Base-by-base conservation (phyloP, 35 echinoderm and acorn worm species). In the Holothuria glaberrima region DNA sequence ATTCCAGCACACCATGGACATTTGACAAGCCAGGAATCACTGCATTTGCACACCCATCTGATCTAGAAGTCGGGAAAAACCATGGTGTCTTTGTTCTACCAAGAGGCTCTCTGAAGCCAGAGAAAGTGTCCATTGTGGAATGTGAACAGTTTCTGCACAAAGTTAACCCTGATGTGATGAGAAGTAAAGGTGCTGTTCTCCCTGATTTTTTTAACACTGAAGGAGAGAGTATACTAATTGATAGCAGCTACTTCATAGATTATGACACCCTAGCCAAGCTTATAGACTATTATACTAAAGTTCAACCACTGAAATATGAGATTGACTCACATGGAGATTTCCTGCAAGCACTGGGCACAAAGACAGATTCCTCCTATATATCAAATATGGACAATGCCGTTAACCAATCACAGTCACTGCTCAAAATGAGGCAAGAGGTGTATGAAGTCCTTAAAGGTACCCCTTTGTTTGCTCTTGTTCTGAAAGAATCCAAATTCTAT, bases 241-340 rank as follows among this genome's bases (percentile, higher is more conserved):
- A 95, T 58, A 95, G 97, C 45, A 75, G 90, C 58, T 99, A 93
- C 46, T 99, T 69, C 85, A 95, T 99, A 67, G 93, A 99, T 48
- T 80, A 22, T 50, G 18, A 52, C 59, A 99, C 97, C 12, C 82
- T 91, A 3, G 83, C 46, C 24, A 99, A 93, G 87, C 45, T 95
- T 9, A 83, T 88, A 0, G 46, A 89, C 5, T 93, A 93, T 56
- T 99, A 95, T 75, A 59, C 84, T 6, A 34, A 90, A 60, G 88
- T 77, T 21, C 79, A 91, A 14, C 97, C 97, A 13, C 61, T 99
- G 36, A 35, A 81, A 7, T 99, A 75, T 91, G 97, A 99, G 29
- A 91, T 99, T 38, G 97, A 99, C 79, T 90, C 89, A 22, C 91
- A 99, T 45, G 97, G 97, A 2, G 97, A 99, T 46, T 93, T 99